phyloP scores from a whole-genome alignment of 1,140 invertebrate species.

The Drosophila sulfurigaster region DNA sequence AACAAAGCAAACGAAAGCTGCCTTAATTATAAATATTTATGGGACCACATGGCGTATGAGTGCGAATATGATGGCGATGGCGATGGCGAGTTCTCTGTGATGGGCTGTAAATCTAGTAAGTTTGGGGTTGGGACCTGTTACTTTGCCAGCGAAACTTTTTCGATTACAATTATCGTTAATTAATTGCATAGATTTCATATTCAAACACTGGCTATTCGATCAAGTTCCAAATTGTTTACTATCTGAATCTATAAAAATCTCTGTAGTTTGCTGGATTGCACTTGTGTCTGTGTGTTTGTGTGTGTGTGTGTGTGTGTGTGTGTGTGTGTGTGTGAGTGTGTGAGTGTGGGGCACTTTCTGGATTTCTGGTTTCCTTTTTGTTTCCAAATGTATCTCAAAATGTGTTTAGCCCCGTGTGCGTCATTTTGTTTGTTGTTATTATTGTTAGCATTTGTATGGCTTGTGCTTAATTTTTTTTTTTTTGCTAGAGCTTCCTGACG shows the following conservation, averaged over 20 bases:
- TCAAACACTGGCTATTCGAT: neutral
- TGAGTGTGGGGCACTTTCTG: conserved; percentile 18
- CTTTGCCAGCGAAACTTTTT: neutral
- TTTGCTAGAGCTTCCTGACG: conserved; percentile 36
- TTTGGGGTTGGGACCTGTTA: neutral
- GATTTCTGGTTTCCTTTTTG: conserved; percentile 26
- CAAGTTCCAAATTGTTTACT: neutral
- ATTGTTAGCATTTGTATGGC: conserved; percentile 45
- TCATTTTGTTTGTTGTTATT: conserved; percentile 25
- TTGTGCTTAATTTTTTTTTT: conserved; percentile 44
- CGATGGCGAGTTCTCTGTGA: too few relatives aligned
- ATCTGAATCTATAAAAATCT: neutral
- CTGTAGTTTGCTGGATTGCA: conserved; percentile 16
- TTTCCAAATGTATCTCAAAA: conserved; percentile 38
- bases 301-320: too few relatives aligned
- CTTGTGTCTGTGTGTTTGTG: neutral
- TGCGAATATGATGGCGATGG: neutral
- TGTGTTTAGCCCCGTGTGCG: conserved; percentile 28
- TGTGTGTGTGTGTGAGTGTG: too few relatives aligned
- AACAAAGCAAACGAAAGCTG: conserved; percentile 1
- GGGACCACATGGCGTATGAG: conserved; percentile 42
- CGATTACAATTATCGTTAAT: neutral
- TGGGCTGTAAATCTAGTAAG: neutral
- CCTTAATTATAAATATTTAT: conserved; percentile 38
- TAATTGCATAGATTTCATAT: neutral